Evolutionary conservation across 64 coral and sea anemone genomes (phyloP), one percentile per base, ranked within the genome.

Genomic region (Catalaphyllia jardinei): DNA sequence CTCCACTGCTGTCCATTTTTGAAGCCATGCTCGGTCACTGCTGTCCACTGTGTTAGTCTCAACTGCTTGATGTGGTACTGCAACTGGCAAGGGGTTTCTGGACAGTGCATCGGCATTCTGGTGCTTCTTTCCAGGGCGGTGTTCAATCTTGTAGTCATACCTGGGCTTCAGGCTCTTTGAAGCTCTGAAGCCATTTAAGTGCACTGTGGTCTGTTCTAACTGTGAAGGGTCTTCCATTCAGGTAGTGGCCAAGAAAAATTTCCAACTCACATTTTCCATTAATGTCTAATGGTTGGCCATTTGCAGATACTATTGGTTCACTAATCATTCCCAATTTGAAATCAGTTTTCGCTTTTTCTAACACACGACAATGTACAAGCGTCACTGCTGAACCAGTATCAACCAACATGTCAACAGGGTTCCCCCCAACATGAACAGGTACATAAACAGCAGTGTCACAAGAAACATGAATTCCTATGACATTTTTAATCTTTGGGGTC

Each of bases 121-220:
- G n/a, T n/a, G n/a, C n/a, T n/a, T n/a, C n/a, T n/a, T n/a, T n/a
- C n/a, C n/a, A n/a, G n/a, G n/a, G n/a, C n/a, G n/a, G n/a, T n/a
- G n/a, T n/a, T n/a, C n/a, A n/a, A n/a, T n/a, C n/a, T n/a, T n/a
- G n/a, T n/a, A n/a, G n/a, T n/a, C n/a, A n/a, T n/a, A n/a, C n/a
- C n/a, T n/a, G n/a, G n/a, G n/a, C n/a, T n/a, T n/a, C n/a, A n/a
- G n/a, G n/a, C n/a, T n/a, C n/a, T n/a, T n/a, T n/a, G n/a, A n/a
- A n/a, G n/a, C n/a, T n/a, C n/a, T n/a, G n/a, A n/a, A n/a, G n/a
- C n/a, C n/a, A n/a, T 15, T 72, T 91, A 0, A 91, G 54, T 30
- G 79, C 67, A 38, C 83, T 91, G 52, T 91, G 80, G 52, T 91
- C 89, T 71, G 72, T 91, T 14, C 65, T 63, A 6, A 91, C 35